Conservation (phyloP, 2,113 vertebrate species). For the Tragelaphus strepsiceros region DNA sequence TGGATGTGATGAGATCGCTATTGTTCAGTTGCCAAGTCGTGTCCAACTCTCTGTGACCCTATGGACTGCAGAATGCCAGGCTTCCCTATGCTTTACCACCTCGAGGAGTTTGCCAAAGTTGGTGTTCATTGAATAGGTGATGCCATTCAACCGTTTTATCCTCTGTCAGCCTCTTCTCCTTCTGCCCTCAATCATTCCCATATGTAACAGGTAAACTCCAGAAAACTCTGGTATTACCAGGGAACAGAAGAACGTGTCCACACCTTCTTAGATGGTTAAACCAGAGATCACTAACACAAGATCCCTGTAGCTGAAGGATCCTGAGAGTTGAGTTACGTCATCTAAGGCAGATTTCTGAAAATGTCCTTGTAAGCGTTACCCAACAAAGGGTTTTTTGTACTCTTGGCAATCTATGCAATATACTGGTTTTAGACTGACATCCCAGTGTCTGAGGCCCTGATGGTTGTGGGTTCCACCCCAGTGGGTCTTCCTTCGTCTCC, state of each 20-base stretch:
- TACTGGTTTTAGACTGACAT: not conserved
- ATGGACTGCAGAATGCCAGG: not conserved
- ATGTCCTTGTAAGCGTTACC: not conserved
- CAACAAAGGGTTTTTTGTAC: not conserved
- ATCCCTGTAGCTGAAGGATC: too few relatives aligned
- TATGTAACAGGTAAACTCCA: not conserved
- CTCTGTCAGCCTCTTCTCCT: not conserved
- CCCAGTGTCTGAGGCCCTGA: not conserved
- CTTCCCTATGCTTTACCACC: not conserved
- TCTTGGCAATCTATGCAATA: too few relatives aligned
- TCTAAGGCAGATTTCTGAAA: not conserved
- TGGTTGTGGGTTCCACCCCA: not conserved
- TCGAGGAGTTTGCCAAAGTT: not conserved
- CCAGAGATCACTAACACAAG: not conserved
- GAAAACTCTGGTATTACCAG: not conserved
- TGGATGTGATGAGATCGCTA: not conserved
- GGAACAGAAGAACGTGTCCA: not conserved
- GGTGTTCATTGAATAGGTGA: accelerated
- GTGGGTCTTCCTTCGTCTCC: accelerated
- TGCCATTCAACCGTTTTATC: not conserved
- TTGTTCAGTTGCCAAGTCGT: not conserved
- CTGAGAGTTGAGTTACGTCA: accelerated
- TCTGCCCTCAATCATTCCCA: not conserved
- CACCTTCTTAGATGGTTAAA: not conserved
- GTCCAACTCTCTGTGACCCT: not conserved